These are phyloP conservation scores for Scaptomyza tumidula DNA, from an alignment of 2,888 invertebrate genomes.

Conservation along the genomic window DNA sequence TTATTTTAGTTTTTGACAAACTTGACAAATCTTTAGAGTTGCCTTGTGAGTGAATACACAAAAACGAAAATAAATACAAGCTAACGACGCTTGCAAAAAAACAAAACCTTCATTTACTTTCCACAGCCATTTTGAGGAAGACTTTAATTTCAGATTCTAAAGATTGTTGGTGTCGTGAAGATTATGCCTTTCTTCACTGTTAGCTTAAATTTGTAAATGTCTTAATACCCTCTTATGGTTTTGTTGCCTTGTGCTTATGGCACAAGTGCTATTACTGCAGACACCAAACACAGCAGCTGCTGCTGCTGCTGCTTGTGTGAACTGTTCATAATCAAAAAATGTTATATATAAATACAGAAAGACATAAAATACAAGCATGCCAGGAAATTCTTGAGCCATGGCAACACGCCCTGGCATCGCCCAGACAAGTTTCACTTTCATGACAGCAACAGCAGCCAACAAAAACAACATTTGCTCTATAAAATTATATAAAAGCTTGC, in stretches of 20 bases:
- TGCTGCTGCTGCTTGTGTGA: slow-evolving; percentile 23
- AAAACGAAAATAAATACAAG: neutral
- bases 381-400: slow-evolving; percentile 74
- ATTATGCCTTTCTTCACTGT: slow-evolving; percentile 5
- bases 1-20: neutral
- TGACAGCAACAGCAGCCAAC: slow-evolving; percentile 32
- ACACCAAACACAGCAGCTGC: slow-evolving; percentile 23
- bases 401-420: slow-evolving; percentile 64
- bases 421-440: slow-evolving; percentile 70
- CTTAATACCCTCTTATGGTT: slow-evolving; percentile 20
- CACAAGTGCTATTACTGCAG: slow-evolving; percentile 14
- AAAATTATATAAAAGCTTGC: slow-evolving; percentile 70
- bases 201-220: slow-evolving; percentile 16
- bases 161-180: neutral
- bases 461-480: slow-evolving; percentile 55
- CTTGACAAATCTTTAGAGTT: neutral
- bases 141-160: neutral
- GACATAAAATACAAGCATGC: slow-evolving; percentile 15
- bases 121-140: neutral
- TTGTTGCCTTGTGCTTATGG: slow-evolving; percentile 23
- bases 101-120: neutral
- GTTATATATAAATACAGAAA: slow-evolving; percentile 10
- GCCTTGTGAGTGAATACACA: neutral
- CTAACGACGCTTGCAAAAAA: neutral
- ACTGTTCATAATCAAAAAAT: slow-evolving; percentile 17